These are phyloP conservation scores for Stichopus horrens DNA, from an alignment of 53 echinoderm and acorn worm genomes.

Conservation along the genomic window DNA sequence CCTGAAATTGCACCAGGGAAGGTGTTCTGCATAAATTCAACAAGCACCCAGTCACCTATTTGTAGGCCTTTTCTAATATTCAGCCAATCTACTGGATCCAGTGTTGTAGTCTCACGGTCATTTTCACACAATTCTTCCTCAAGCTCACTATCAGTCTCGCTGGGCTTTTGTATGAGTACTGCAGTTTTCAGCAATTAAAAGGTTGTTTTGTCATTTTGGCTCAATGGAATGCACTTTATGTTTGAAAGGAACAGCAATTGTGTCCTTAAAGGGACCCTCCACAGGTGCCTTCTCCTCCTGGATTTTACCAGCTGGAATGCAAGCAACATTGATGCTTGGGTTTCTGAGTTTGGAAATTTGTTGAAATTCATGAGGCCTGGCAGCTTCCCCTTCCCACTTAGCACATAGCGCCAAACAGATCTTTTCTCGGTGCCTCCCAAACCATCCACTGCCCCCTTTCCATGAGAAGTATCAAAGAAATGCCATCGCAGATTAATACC, in stretches of 20 bases:
- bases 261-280: slow-evolving; percentile 5
- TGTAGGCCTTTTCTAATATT: neutral
- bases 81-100: neutral
- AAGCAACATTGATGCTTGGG: slow-evolving; percentile 2
- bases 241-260: neutral
- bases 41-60: slow-evolving; percentile 28
- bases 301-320: neutral
- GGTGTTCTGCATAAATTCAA: slow-evolving; percentile 30
- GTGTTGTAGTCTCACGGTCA: no score
- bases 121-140: neutral
- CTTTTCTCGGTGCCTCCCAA: slow-evolving; percentile 23
- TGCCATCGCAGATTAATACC: slow-evolving; percentile 39
- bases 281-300: neutral
- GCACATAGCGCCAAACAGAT: slow-evolving; percentile 18
- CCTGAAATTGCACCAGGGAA: slow-evolving; percentile 39
- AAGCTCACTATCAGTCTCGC: neutral
- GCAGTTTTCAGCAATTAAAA: slow-evolving; percentile 8
- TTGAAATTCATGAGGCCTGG: slow-evolving; percentile 11
- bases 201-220: neutral
- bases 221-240: slow-evolving; percentile 26
- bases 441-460: slow-evolving; percentile 23
- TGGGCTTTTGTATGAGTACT: neutral
- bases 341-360: neutral
- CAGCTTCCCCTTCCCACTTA: slow-evolving; percentile 26
- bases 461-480: slow-evolving; percentile 57